Evolutionary conservation across 2,888 invertebrate species (phyloP), one percentile per base, ranked within the genome.

Genomic region (Lissocephala sabroskyi): DNA sequence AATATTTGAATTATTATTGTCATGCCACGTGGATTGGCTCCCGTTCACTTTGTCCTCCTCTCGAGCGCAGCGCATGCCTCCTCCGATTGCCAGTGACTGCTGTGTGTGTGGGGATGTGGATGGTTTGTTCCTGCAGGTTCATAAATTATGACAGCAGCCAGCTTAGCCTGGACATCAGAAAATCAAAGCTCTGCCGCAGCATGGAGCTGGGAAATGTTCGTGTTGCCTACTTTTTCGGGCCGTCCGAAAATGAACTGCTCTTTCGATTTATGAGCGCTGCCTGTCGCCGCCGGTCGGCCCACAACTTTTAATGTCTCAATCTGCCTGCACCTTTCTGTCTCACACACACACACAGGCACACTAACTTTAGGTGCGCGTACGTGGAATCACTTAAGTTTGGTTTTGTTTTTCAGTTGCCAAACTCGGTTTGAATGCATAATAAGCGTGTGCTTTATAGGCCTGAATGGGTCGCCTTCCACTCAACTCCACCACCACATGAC

Each of bases 381-480:
- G 45, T 62, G 66, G 56, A 65, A 63, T 63, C 63, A 66, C 66
- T 66, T 59, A 56, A 66, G 64, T 64, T 59, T 53, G 59, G 63
- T 66, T 61, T 66, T 62, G 59, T 63, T 64, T 62, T 66, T 49
- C 63, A 59, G 59, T 59, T 66, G 53, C 26, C 51, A 57, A 59
- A 64, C 64, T 59, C 45, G 33, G 45, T 49, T 56, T 59, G 64
- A 66, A 64, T 64, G 63, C 64, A 56, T 64, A 64, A 66, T 66
- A 47, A 56, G 66, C 10, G 32, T 44, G 45, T 49, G 48, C 45
- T 61, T 45, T 51, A 53, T 50, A 18, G 51, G 55, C 42, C 26
- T 26, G n/a, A 40, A 40, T 7, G 23, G 23, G 3, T 3, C 23
- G 4, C 23, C 23, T 23, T 23, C 23, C 3, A 23, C 23, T 30